Percentiles rank a stretch among this genome's conserved stretches.
These are phyloP conservation scores for Nymphalis polychloros DNA, from an alignment of 2,888 invertebrate species.

Conservation along the genomic window DNA sequence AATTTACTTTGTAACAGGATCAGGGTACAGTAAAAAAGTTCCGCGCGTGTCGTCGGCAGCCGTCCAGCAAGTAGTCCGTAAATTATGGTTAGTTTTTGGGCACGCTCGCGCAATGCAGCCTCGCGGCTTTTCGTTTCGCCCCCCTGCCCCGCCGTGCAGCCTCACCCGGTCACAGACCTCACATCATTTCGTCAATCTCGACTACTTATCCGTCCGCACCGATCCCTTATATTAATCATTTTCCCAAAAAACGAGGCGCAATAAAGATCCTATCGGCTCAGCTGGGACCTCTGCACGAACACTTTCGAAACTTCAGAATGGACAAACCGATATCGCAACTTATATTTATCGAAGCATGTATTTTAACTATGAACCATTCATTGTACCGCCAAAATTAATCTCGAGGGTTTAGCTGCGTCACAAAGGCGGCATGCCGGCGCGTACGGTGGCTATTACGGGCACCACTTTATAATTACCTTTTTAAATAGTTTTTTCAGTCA, in stretches of 20 bases:
- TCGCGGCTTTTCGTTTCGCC: conserved; percentile 71
- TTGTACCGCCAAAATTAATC: conserved; percentile 80
- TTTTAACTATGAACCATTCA: conserved; percentile 75
- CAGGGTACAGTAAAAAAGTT: conserved; percentile 63
- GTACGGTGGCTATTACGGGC: conserved; percentile 76
- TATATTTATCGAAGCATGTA: conserved; percentile 71
- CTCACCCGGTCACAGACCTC: conserved; percentile 77
- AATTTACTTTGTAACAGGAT: conserved; percentile 77
- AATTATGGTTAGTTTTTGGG: conserved; percentile 83
- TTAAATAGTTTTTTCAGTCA: conserved; percentile 77
- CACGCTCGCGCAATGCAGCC: conserved; percentile 76
- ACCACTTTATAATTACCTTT: conserved; percentile 80
- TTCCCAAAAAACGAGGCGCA: conserved; percentile 68
- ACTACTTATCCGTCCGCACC: conserved; percentile 77
- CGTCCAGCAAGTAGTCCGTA: conserved; percentile 77
- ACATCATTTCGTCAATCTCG: conserved; percentile 76
- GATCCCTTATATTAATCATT: conserved; percentile 78
- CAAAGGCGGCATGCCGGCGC: conserved; percentile 73
- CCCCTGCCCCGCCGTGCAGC: conserved; percentile 47
- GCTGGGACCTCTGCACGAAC: conserved; percentile 56
- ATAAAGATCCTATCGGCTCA: conserved; percentile 71
- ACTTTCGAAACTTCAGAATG: conserved; percentile 71
- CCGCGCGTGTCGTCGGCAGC: conserved; percentile 74
- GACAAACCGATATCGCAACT: conserved; percentile 75
- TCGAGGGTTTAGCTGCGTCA: conserved; percentile 75